Percentiles rank a stretch among this genome's conserved stretches.
phyloP scores from a whole-genome alignment of 1,140 invertebrate species.

The Teleogryllus occipitalis region DNA sequence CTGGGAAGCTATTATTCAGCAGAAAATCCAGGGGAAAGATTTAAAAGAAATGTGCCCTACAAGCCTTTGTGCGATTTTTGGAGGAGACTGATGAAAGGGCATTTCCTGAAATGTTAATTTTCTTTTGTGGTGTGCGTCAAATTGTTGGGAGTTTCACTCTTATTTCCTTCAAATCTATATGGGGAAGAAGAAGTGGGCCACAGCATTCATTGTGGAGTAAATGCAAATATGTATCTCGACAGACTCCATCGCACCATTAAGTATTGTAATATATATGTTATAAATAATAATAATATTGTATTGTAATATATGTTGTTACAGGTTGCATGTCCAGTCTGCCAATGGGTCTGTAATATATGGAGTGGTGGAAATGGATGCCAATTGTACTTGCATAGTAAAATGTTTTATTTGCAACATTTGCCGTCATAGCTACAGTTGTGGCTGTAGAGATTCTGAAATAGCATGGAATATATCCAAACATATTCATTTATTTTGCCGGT shows the following conservation, averaged over 20 bases:
- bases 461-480: too few species aligned
- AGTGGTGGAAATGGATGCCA: too few species aligned
- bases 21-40: background rate
- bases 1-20: conserved; percentile 10
- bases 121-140: background rate
- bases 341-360: too few species aligned
- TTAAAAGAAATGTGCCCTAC: background rate
- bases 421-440: too few species aligned
- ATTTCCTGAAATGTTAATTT: background rate
- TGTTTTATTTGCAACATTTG: too few species aligned
- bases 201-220: background rate
- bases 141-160: background rate
- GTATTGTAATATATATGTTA: background rate
- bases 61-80: background rate
- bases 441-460: too few species aligned
- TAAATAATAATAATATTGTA: background rate
- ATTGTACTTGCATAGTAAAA: too few species aligned
- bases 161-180: background rate
- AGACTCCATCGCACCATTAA: too few species aligned
- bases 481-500: too few species aligned
- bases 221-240: background rate
- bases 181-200: background rate
- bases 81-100: background rate
- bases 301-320: background rate
- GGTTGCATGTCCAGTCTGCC: background rate